Evolutionary conservation across 2,113 vertebrate species (phyloP).

Genomic region (Calypte anna): DNA sequence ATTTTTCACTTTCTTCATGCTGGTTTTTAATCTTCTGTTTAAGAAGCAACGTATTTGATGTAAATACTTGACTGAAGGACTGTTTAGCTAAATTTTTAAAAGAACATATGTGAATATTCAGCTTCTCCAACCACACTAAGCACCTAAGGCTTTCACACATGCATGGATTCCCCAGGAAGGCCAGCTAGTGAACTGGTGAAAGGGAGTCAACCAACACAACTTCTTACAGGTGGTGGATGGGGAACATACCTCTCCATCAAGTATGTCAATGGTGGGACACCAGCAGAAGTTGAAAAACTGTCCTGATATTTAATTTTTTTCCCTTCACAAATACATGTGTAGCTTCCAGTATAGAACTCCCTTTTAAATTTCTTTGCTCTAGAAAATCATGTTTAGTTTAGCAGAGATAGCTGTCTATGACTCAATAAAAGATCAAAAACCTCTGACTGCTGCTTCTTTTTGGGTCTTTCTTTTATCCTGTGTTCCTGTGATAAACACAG

Average conservation of each 20-base stretch:
- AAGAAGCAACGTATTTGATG: neutral
- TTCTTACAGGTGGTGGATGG: neutral
- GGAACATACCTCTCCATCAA: neutral
- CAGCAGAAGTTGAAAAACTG: neutral
- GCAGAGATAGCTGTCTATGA: neutral
- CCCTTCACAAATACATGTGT: accelerated
- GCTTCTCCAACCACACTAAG: neutral
- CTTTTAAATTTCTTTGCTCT: neutral
- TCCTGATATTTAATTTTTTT: neutral
- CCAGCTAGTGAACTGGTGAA: neutral
- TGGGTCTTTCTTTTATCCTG: neutral
- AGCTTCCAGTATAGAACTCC: neutral
- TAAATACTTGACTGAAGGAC: neutral
- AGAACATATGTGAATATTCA: neutral
- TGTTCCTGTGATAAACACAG: neutral
- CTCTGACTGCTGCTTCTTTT: neutral
- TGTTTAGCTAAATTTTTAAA: neutral
- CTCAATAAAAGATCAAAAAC: neutral
- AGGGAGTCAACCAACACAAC: neutral
- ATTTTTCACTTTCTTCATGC: neutral
- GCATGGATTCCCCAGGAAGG: neutral
- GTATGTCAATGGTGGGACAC: neutral
- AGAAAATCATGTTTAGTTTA: neutral
- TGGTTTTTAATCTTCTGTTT: neutral
- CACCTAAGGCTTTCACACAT: neutral